A percentile compares a stretch with the other conserved stretches of the same genome.
Evolutionary conservation across 92 coral and sea anemone genomes (phyloP).

Genomic region (Isaurus tuberculatus): DNA sequence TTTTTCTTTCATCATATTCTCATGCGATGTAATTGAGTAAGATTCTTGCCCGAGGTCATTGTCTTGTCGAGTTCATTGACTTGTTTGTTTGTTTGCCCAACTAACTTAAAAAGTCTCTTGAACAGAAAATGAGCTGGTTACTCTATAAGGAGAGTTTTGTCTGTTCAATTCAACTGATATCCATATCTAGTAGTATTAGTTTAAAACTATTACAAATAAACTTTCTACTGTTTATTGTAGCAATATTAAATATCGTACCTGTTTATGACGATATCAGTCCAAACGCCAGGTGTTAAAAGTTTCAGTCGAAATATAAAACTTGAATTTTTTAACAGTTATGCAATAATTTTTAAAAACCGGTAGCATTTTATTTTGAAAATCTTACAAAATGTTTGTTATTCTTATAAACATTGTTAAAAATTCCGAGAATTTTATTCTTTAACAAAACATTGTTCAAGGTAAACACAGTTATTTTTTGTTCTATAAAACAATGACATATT

Average conservation of each 20-base stretch:
- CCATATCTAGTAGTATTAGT: background rate
- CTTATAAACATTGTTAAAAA: background rate
- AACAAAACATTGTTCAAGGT: background rate
- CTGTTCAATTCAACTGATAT: background rate
- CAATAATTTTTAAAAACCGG: background rate
- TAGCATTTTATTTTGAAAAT: background rate
- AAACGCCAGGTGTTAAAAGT: no score
- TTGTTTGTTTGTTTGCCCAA: conserved; percentile 31
- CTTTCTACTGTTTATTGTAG: background rate
- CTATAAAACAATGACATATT: background rate
- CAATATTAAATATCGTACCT: no score
- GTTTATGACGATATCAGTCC: no score
- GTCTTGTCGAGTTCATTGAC: background rate
- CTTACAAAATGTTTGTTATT: background rate
- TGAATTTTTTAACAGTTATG: no score
- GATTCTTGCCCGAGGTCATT: conserved; percentile 12
- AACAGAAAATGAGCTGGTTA: background rate
- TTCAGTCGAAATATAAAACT: no score
- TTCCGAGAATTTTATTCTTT: background rate
- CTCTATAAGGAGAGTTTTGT: background rate
- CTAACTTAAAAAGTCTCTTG: background rate
- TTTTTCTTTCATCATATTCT: background rate
- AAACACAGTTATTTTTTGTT: background rate
- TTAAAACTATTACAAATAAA: background rate
- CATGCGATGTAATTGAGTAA: background rate